Percentiles rank a stretch among this genome's conserved stretches.
Conservation (phyloP, 2,113 vertebrate species). For the Lathamus discolor region DNA sequence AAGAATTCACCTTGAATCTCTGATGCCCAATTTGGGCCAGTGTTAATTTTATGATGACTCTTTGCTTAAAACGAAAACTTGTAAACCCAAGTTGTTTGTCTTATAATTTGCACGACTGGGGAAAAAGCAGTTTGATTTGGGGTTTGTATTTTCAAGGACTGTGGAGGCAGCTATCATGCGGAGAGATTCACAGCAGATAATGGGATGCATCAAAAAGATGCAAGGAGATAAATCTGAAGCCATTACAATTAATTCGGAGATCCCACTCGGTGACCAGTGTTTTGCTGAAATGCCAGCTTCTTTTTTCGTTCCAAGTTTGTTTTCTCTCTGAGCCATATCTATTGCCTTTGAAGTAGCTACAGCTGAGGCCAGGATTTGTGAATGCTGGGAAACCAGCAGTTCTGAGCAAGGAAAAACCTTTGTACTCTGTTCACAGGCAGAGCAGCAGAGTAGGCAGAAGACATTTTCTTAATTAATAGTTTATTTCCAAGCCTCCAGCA, state of each 20-base stretch:
- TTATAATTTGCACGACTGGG: not conserved
- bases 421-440: conserved; percentile 42
- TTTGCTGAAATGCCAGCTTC: not conserved
- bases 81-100: not conserved
- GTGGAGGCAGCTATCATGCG: not conserved
- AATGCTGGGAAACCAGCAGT: conserved; percentile 47
- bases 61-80: not conserved
- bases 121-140: not conserved
- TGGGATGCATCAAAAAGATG: not conserved
- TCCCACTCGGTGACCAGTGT: not conserved
- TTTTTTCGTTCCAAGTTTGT: conserved; percentile 11
- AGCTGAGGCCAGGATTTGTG: conserved; percentile 19
- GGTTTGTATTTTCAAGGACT: not conserved
- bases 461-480: not conserved
- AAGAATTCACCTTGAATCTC: not conserved
- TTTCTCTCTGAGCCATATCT: conserved; percentile 37
- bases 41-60: not conserved
- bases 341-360: conserved; percentile 57
- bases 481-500: conserved; percentile 40
- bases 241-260: not conserved
- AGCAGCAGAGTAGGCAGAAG: not conserved
- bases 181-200: not conserved
- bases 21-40: not conserved
- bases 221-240: not conserved
- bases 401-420: conserved; percentile 27